Percentiles rank a stretch among this genome's conserved stretches.
Conservation (phyloP, 92 coral and sea anemone genomes). For the Nematostella vectensis region DNA sequence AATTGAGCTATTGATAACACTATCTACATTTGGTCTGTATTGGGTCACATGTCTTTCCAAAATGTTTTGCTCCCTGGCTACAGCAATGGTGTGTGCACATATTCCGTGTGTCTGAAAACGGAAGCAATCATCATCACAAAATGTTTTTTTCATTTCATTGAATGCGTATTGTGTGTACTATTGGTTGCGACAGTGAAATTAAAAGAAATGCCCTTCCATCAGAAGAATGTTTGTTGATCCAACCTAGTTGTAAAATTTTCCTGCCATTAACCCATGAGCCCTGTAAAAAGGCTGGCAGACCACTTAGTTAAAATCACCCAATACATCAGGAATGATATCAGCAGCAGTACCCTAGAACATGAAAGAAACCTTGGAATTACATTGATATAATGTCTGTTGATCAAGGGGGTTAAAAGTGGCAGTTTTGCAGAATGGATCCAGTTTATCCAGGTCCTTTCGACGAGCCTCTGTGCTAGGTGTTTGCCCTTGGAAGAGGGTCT, state of each 20-base stretch:
- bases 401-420: not conserved
- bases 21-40: slow-evolving; percentile 3
- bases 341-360: not conserved
- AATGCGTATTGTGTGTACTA: slow-evolving; percentile 12
- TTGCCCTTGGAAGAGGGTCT: not conserved
- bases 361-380: not conserved
- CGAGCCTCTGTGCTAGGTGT: slow-evolving; percentile 5
- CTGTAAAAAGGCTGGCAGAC: slow-evolving; percentile 14
- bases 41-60: slow-evolving; percentile 6
- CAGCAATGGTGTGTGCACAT: slow-evolving; percentile 27
- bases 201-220: not conserved
- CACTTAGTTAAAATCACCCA: slow-evolving; percentile 11
- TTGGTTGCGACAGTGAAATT: slow-evolving; percentile 19
- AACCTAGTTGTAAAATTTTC: slow-evolving; percentile 3
- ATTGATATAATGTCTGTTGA: not conserved
- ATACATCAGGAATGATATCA: not conserved
- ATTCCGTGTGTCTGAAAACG: not conserved
- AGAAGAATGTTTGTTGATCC: not conserved
- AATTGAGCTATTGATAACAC: not conserved
- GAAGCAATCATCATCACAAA: slow-evolving; percentile 7
- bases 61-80: slow-evolving; percentile 7
- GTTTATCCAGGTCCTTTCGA: not conserved
- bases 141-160: not conserved
- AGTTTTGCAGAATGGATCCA: slow-evolving; percentile 1
- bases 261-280: slow-evolving; percentile 27